Evolutionary conservation across 2,888 invertebrate genomes (phyloP).

Genomic region (Drosophila macrospina): DNA sequence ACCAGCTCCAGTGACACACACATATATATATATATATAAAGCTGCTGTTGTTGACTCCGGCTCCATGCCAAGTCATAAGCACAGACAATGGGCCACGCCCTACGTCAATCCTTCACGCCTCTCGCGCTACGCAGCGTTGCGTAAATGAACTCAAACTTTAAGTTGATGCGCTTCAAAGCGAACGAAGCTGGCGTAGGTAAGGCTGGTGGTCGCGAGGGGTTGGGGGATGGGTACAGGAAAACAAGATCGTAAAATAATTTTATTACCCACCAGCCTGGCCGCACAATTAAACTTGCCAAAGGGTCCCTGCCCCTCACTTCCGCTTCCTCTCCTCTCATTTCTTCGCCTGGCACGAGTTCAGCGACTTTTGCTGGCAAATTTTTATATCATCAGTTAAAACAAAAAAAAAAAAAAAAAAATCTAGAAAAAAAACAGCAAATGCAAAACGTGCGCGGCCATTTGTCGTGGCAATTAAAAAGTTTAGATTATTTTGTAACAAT

Average conservation of each 20-base stretch:
- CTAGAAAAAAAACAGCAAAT: constrained; percentile 37
- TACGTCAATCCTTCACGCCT: constrained; percentile 15
- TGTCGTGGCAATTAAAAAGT: constrained; percentile 79
- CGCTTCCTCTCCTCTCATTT: not conserved
- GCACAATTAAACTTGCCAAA: constrained; percentile 75
- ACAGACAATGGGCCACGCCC: constrained; percentile 55
- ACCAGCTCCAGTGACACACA: constrained; percentile 39
- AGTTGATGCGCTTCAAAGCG: constrained; percentile 59
- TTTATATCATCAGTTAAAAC: constrained; percentile 46
- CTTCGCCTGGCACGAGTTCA: constrained; percentile 21
- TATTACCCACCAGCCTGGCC: constrained; percentile 77
- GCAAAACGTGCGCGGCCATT: constrained; percentile 69
- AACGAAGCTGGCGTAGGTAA: constrained; percentile 2
- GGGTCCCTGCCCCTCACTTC: constrained; percentile 6
- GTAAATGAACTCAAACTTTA: constrained; percentile 73
- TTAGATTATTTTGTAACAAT: constrained; percentile 69
- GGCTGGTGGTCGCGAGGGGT: not conserved
- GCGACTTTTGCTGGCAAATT: constrained; percentile 53
- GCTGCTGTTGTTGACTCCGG: constrained; percentile 2
- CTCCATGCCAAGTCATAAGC: constrained; percentile 22
- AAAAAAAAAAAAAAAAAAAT: constrained; percentile 19
- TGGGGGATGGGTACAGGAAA: constrained; percentile 44
- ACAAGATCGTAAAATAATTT: constrained; percentile 79
- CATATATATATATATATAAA: too few relatives aligned
- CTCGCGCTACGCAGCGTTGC: constrained; percentile 48